These are phyloP conservation scores for Hydroisotoma schaefferi DNA, from an alignment of 2,888 invertebrate genomes.

Conservation along the genomic window DNA sequence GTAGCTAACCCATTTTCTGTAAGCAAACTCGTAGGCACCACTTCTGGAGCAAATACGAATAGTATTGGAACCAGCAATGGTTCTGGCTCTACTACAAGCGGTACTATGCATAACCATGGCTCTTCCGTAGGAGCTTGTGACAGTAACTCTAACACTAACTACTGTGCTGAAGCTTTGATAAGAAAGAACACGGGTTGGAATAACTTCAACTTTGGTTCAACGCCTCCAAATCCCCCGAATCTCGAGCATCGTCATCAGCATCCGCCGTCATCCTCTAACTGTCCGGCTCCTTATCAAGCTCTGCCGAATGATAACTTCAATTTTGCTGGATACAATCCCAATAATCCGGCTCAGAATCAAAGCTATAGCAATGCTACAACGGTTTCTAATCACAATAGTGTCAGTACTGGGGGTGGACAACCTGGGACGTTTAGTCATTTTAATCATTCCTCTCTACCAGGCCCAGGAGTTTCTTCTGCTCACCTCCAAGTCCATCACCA, in stretches of 20 bases:
- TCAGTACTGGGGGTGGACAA: not conserved
- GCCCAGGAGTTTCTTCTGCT: not conserved
- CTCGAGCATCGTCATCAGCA: conserved; percentile 6
- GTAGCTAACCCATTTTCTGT: conserved; percentile 42
- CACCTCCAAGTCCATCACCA: conserved; percentile 16
- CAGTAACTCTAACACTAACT: conserved; percentile 20
- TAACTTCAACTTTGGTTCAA: conserved; percentile 17
- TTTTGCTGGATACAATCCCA: not conserved
- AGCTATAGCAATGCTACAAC: not conserved
- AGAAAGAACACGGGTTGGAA: conserved; percentile 32
- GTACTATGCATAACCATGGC: not conserved
- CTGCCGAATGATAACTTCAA: not conserved
- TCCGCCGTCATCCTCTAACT: not conserved
- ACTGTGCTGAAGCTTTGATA: conserved; percentile 43
- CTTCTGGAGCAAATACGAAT: not conserved
- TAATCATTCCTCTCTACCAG: not conserved
- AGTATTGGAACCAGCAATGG: not conserved
- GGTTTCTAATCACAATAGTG: not conserved
- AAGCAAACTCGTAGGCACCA: conserved; percentile 39
- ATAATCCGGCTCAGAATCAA: not conserved
- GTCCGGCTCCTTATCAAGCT: not conserved
- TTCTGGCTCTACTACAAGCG: not conserved
- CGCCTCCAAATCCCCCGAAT: not conserved
- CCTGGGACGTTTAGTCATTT: not conserved
- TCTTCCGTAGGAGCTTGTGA: not conserved